Percentiles rank a stretch among this genome's conserved stretches.
phyloP scores from a whole-genome alignment of 2,888 invertebrate species.

The Macrophya annulata region DNA sequence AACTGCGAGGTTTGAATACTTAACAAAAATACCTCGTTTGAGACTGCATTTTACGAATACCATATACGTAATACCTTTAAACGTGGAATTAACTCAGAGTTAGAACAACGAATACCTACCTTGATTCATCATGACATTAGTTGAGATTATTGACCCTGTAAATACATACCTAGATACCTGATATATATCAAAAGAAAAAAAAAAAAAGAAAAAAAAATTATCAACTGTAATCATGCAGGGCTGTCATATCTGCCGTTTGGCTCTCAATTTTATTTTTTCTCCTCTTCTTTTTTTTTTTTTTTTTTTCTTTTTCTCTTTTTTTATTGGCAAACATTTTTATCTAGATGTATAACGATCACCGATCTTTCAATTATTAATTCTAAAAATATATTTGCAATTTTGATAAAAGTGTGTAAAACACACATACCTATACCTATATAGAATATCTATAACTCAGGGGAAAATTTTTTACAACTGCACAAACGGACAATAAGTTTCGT shows the following conservation, averaged over 20 bases:
- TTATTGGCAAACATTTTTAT: not conserved
- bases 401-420: not conserved
- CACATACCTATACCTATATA: too few relatives aligned
- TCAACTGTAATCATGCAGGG: not conserved
- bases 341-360: not conserved
- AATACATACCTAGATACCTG: not conserved
- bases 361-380: not conserved
- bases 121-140: slow-evolving; percentile 20
- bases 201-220: not conserved
- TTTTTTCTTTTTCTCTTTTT: not conserved
- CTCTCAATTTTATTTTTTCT: not conserved
- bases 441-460: not conserved
- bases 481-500: not conserved
- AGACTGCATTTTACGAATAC: slow-evolving; percentile 34
- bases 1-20: slow-evolving; percentile 46
- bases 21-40: slow-evolving; percentile 39
- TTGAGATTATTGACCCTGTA: not conserved
- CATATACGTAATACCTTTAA: not conserved
- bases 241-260: not conserved
- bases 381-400: not conserved
- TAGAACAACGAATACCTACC: slow-evolving; percentile 14
- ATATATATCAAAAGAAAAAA: not conserved
- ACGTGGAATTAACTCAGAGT: not conserved
- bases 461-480: not conserved
- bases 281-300: not conserved